Percentiles rank a stretch among this genome's conserved stretches.
These are phyloP conservation scores for Pogonocichla stellata DNA, from an alignment of 2,113 vertebrate genomes.

Conservation along the genomic window DNA sequence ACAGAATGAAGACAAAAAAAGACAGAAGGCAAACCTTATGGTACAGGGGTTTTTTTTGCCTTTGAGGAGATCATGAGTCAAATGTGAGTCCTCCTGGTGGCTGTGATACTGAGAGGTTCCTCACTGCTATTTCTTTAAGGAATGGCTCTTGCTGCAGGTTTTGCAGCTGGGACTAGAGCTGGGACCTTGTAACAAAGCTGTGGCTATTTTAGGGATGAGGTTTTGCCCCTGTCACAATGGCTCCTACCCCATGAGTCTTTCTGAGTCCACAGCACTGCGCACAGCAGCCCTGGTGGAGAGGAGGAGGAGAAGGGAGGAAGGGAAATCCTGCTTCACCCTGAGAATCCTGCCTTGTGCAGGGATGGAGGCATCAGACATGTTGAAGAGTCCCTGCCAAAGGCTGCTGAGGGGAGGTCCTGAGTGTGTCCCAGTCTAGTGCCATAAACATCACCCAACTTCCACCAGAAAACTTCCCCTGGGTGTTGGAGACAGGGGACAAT, in stretches of 20 bases:
- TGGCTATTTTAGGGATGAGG: not conserved
- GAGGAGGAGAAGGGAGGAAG: not conserved
- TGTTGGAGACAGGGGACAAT: not conserved
- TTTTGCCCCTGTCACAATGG: fast-evolving
- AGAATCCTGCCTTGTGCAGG: not conserved
- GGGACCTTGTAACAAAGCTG: not conserved
- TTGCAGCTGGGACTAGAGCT: not conserved
- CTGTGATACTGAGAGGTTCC: too few relatives aligned
- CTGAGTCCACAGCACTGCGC: not conserved
- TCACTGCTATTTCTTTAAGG: not conserved
- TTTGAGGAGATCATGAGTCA: not conserved
- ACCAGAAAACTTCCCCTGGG: not conserved
- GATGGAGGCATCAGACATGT: not conserved
- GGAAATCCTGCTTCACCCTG: not conserved
- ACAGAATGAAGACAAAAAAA: not conserved
- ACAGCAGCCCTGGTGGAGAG: not conserved
- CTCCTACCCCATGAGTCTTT: not conserved
- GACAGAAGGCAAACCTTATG: fast-evolving
- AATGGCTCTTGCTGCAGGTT: not conserved
- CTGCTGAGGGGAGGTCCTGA: not conserved
- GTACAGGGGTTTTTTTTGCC: not conserved
- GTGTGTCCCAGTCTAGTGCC: not conserved
- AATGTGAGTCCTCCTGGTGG: not conserved
- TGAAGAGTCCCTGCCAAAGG: fast-evolving
- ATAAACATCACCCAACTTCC: not conserved